Conservation (phyloP, 2,888 invertebrate genomes). For the Cylindroiulus punctatus region DNA sequence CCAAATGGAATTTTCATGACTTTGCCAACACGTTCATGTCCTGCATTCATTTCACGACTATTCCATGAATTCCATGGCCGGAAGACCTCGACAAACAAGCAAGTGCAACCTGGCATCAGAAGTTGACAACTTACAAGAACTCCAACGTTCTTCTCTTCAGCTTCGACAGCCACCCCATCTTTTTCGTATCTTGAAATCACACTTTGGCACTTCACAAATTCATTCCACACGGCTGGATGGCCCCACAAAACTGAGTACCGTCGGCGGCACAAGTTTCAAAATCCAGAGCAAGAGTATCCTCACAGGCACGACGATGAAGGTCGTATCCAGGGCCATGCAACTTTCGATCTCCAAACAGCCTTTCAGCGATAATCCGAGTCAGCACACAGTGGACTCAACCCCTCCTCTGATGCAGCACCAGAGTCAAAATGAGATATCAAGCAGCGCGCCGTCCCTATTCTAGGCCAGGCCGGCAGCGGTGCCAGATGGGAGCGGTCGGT, state of each 20-base stretch:
- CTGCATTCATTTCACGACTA: neutral
- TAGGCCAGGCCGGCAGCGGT: neutral
- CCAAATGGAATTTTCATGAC: too few species aligned
- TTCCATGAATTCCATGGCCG: too few species aligned
- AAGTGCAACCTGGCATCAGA: neutral
- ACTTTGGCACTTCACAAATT: conserved; percentile 6
- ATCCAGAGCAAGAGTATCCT: conserved; percentile 9
- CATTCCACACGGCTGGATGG: neutral
- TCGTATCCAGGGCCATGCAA: conserved; percentile 23
- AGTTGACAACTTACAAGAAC: conserved; percentile 56
- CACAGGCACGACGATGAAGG: neutral
- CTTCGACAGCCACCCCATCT: conserved; percentile 57
- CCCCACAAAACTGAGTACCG: neutral
- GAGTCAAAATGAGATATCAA: neutral
- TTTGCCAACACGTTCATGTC: too few species aligned
- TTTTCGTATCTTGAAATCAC: neutral
- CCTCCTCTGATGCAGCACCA: neutral
- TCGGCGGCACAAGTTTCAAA: conserved; percentile 21
- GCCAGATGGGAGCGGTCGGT: neutral
- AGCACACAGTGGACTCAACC: neutral
- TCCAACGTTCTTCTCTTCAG: conserved; percentile 57
- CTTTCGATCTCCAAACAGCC: neutral
- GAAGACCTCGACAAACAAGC: too few species aligned
- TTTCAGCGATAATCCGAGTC: neutral
- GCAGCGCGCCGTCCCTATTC: conserved; percentile 23